Base-by-base conservation (phyloP, 2,797 vertebrate genomes). In the Aldrovandia affinis region DNA sequence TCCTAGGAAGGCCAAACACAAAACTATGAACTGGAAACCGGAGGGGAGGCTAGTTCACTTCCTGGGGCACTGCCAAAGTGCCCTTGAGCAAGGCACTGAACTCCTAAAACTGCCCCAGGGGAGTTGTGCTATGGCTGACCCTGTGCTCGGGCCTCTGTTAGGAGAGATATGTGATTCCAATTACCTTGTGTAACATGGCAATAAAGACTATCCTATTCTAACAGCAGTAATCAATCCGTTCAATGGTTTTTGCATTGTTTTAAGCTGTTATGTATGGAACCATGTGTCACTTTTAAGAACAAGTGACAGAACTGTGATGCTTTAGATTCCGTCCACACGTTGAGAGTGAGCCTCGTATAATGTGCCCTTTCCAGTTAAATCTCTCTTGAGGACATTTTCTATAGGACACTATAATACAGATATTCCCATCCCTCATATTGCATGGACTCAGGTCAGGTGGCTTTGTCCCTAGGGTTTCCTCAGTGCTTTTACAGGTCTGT, bases 401-500 rank as follows among this genome's bases (percentile, higher is more conserved):
- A 68, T 30, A 30, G 63, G 63, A 63, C n/a, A 28, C 25, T 63
- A 10, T n/a, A 63, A 63, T 25, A 30, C 28, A 28, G 65, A 50
- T 73, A 20, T 50, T 70, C 25, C 81, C 63, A 55, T 33, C 65
- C 22, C 55, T 50, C 81, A 70, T 54, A 47, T 82, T 52, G n/a
- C 50, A 50, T 82, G 42, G 30, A 22, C 70, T 77, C 52, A n/a
- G 52, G 54, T 55, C 68, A 77, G 39, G 70, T 44, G 30, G 15
- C 52, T n/a, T 57, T 80, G 28, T 80, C 25, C 57, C 61, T 22
- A 14, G 73, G 30, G 39, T 80, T 65, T 63, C 77, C 63, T 22
- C 47, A n/a, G 39, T 20, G 55, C 12, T 80, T 82, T 85, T 52
- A 65, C 36, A 36, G 47, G 55, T 52, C 81, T 80, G 39, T 33